Percentiles rank a stretch among this genome's conserved stretches.
phyloP scores from a whole-genome alignment of 2,113 vertebrate genomes.

The Myrmophylax atrothorax region DNA sequence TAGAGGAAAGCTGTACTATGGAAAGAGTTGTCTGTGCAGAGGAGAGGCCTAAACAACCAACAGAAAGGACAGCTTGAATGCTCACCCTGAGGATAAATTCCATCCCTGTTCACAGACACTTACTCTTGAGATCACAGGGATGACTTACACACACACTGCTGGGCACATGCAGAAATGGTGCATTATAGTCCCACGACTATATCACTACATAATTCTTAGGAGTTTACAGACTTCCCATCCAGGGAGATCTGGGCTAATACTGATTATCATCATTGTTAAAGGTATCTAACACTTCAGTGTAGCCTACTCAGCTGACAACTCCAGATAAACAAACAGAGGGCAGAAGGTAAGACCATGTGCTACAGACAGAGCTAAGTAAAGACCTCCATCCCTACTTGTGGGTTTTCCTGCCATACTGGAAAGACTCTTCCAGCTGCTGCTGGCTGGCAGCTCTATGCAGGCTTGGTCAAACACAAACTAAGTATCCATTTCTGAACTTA shows the following conservation, averaged over 20 bases:
- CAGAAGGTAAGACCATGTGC: not conserved
- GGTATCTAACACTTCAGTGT: not conserved
- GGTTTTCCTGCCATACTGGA: not conserved
- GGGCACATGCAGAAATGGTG: not conserved
- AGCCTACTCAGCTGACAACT: not conserved
- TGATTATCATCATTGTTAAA: not conserved
- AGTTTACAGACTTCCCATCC: not conserved
- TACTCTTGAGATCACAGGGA: not conserved
- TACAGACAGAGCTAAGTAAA: not conserved
- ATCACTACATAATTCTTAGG: not conserved
- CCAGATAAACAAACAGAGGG: not conserved
- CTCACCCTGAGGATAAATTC: not conserved
- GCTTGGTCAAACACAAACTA: not conserved
- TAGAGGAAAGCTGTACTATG: constrained; percentile 39
- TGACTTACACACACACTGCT: not conserved
- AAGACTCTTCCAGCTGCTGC: not conserved
- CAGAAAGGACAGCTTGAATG: constrained; percentile 45
- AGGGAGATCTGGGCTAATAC: not conserved
- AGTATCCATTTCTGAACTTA: not conserved
- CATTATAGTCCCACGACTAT: not conserved
- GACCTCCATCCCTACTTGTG: not conserved
- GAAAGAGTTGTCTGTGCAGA: constrained; percentile 52
- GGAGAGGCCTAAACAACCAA: constrained; percentile 48
- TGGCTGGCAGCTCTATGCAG: not conserved
- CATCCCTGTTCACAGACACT: constrained; percentile 4